Conservation (phyloP, 2,888 invertebrate species). For the Xylota segnis region DNA sequence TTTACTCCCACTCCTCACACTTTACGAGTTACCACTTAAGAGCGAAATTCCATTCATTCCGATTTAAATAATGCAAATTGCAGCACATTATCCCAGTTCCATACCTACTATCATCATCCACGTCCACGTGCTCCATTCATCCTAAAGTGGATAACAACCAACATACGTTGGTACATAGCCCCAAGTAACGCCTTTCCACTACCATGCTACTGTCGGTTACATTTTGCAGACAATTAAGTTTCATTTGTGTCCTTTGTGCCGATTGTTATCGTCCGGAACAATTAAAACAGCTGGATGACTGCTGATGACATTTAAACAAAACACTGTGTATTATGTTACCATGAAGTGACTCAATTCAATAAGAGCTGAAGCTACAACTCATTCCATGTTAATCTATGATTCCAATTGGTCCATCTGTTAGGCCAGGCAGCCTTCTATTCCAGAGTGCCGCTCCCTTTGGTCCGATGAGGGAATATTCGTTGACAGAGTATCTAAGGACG, state of each 20-base stretch:
- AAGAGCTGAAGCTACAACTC: slow-evolving; percentile 14
- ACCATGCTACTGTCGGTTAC: slow-evolving; percentile 4
- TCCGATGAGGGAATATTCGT: background rate
- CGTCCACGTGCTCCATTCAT: background rate
- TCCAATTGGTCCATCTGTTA: slow-evolving; percentile 18
- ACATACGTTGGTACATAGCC: slow-evolving; percentile 7
- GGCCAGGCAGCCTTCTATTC: background rate
- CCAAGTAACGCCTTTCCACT: background rate
- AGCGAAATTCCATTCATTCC: background rate
- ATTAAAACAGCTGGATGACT: slow-evolving; percentile 55
- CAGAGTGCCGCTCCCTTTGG: background rate
- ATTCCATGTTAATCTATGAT: slow-evolving; percentile 18
- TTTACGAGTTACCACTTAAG: background rate
- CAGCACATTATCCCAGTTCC: background rate
- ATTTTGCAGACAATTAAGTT: slow-evolving; percentile 46
- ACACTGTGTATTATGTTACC: slow-evolving; percentile 20
- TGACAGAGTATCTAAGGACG: slow-evolving; percentile 2
- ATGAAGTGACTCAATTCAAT: slow-evolving; percentile 30
- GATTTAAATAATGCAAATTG: slow-evolving; percentile 25
- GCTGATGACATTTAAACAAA: slow-evolving; percentile 55
- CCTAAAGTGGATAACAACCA: background rate
- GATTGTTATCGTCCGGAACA: slow-evolving; percentile 39
- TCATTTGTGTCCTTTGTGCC: slow-evolving; percentile 26
- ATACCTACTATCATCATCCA: background rate
- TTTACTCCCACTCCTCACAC: background rate